Conservation (phyloP, 2,113 vertebrate genomes). For the Sceloporus undulatus region DNA sequence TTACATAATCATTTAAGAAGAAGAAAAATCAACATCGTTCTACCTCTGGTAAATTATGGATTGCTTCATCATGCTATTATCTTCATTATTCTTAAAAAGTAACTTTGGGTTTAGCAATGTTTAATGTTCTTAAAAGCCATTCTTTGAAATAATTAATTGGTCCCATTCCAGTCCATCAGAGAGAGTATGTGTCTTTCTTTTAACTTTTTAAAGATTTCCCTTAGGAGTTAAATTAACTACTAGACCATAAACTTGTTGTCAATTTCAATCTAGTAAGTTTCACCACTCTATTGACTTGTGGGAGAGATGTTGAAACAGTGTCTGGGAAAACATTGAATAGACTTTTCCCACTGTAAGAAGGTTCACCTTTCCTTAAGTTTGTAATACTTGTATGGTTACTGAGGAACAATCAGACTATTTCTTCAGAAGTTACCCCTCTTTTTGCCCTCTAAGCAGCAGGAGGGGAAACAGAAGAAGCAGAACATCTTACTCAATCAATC, state of each 20-base stretch:
- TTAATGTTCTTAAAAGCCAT: no score
- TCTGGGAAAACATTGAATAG: background rate
- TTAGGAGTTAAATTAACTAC: background rate
- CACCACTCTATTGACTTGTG: background rate
- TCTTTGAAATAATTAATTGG: no score
- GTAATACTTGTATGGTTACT: background rate
- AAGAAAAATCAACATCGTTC: background rate
- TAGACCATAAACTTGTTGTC: background rate
- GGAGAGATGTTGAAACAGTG: background rate
- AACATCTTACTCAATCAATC: no score
- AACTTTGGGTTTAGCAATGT: background rate
- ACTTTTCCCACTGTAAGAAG: background rate
- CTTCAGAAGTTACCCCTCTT: background rate
- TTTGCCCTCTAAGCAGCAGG: background rate
- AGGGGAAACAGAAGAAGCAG: no score
- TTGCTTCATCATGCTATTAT: background rate
- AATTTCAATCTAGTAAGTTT: background rate
- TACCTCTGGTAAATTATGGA: background rate
- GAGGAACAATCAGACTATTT: background rate
- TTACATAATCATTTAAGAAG: background rate
- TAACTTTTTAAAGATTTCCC: no score
- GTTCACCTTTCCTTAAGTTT: background rate
- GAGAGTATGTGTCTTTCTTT: background rate
- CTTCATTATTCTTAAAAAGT: background rate
- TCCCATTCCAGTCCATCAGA: background rate